Evolutionary conservation across 2,888 invertebrate species (phyloP).

Genomic region (Siphonodentalium dalli): DNA sequence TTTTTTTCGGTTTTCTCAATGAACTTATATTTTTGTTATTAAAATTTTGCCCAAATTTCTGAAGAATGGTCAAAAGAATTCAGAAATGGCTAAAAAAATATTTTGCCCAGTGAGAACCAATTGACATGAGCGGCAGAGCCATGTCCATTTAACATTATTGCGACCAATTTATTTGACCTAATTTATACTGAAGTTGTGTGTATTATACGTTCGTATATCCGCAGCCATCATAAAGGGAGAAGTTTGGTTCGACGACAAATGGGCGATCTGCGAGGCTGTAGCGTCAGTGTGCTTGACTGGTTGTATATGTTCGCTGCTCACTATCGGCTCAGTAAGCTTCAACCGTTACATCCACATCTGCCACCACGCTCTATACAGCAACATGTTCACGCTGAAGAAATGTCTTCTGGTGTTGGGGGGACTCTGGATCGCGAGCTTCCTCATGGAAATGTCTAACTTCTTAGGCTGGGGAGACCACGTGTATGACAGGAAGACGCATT

Average conservation of each 20-base stretch:
- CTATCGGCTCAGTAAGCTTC: constrained; percentile 45
- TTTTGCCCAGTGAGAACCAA: no score
- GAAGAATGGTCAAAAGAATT: no score
- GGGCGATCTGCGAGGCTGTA: constrained; percentile 43
- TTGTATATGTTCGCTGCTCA: constrained; percentile 57
- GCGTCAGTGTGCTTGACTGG: constrained; percentile 53
- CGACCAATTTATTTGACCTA: no score
- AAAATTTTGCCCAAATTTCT: no score
- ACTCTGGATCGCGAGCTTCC: constrained; percentile 47
- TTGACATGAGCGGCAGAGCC: no score
- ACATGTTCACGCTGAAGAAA: constrained; percentile 37
- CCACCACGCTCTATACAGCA: constrained; percentile 36
- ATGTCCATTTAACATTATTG: no score
- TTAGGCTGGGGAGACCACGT: constrained; percentile 53
- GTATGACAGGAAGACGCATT: constrained; percentile 53
- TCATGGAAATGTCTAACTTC: constrained; percentile 51
- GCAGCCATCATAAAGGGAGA: constrained; percentile 54
- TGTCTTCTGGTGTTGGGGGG: constrained; percentile 38
- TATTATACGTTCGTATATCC: no score
- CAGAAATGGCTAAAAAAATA: no score
- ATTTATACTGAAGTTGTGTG: no score
- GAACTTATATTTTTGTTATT: no score
- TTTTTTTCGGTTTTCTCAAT: no score
- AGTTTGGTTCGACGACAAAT: constrained; percentile 43
- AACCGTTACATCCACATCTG: constrained; percentile 49